Evolutionary conservation across 2,888 invertebrate genomes (phyloP).

Genomic region (Saturnia japonica): DNA sequence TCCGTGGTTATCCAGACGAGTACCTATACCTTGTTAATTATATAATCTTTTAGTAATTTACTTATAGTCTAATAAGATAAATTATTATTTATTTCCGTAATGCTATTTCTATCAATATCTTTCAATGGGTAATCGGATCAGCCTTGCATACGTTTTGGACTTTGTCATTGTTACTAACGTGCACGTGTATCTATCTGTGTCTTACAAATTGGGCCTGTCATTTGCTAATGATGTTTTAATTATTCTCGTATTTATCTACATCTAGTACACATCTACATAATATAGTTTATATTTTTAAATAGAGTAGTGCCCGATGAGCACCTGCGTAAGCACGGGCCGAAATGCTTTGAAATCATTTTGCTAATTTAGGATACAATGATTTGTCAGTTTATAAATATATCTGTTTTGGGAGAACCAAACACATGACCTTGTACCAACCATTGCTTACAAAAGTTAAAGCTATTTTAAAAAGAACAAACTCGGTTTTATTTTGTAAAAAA

Average conservation of each 20-base stretch:
- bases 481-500: not conserved
- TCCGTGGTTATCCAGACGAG: too few species aligned
- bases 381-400: slow-evolving; percentile 8
- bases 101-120: not conserved
- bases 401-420: not conserved
- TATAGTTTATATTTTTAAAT: slow-evolving; percentile 10
- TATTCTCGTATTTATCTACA: not conserved
- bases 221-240: not conserved
- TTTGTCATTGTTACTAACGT: slow-evolving; percentile 12
- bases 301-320: not conserved
- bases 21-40: too few species aligned
- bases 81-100: slow-evolving; percentile 6
- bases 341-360: not conserved
- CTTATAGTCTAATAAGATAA: not conserved
- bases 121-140: slow-evolving; percentile 11
- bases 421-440: not conserved
- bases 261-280: too few species aligned
- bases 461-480: not conserved
- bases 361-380: slow-evolving; percentile 1
- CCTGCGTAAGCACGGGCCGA: not conserved
- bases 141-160: slow-evolving; percentile 16
- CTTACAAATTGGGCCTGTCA: not conserved
- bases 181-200: not conserved
- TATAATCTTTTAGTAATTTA: not conserved
- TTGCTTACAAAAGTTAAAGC: not conserved